phyloP scores from a whole-genome alignment of 2,888 invertebrate species.

The Biston betularia region DNA sequence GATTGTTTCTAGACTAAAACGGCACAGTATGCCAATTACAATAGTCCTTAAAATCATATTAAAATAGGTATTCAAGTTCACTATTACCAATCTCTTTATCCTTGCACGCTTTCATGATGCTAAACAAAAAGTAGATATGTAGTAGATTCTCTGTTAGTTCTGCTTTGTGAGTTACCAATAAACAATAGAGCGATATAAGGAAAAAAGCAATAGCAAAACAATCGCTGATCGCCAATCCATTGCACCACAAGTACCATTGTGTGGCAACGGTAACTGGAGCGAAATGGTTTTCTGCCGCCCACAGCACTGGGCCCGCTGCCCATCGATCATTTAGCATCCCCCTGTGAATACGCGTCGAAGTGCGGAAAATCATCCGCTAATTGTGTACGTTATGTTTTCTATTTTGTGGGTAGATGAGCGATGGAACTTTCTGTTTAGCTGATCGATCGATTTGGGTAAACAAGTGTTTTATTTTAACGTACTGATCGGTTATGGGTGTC shows the following conservation, averaged over 20 bases:
- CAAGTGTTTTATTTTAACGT: slow-evolving; percentile 24
- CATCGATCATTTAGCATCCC: slow-evolving; percentile 63
- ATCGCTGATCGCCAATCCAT: slow-evolving; percentile 17
- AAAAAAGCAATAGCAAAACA: not conserved
- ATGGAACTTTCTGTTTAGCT: slow-evolving; percentile 31
- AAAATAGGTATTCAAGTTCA: too few relatives aligned
- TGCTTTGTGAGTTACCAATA: not conserved
- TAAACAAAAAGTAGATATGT: too few relatives aligned
- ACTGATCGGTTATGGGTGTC: slow-evolving; percentile 4
- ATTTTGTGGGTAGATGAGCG: slow-evolving; percentile 33
- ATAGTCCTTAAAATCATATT: too few relatives aligned
- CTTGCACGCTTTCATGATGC: too few relatives aligned
- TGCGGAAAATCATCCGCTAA: slow-evolving; percentile 55
- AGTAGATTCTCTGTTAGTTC: not conserved
- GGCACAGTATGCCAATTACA: too few relatives aligned
- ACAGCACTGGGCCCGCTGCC: slow-evolving; percentile 1
- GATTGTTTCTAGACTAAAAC: too few relatives aligned
- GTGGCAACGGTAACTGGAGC: slow-evolving; percentile 13
- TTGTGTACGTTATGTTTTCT: slow-evolving; percentile 45
- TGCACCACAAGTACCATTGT: slow-evolving; percentile 5
- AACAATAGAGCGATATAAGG: not conserved
- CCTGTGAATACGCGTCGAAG: slow-evolving; percentile 53
- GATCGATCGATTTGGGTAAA: slow-evolving; percentile 29
- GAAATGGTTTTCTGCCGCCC: slow-evolving; percentile 11
- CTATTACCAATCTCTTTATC: too few relatives aligned